These are phyloP conservation scores for Amiota minor DNA, from an alignment of 2,888 invertebrate species.

Conservation along the genomic window DNA sequence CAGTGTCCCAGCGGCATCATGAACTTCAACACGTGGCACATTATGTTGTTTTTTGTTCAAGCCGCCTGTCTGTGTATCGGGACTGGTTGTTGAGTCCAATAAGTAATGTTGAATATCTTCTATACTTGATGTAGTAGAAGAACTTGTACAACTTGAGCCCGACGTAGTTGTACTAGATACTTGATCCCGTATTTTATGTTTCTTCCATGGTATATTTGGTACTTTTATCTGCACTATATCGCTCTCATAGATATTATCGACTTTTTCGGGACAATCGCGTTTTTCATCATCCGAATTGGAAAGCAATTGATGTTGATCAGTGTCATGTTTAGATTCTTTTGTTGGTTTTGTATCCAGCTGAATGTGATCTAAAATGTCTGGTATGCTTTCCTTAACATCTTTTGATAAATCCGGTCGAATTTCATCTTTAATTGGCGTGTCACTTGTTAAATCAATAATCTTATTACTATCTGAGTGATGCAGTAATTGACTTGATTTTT, in stretches of 20 bases:
- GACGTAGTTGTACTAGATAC: constrained; percentile 75
- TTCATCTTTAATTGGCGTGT: constrained; percentile 56
- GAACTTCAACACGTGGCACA: constrained; percentile 83
- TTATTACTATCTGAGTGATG: constrained; percentile 62
- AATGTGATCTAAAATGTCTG: constrained; percentile 71
- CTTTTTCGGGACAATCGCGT: constrained; percentile 69
- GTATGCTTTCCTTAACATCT: constrained; percentile 70
- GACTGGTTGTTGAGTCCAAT: constrained; percentile 73
- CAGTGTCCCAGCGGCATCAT: constrained; percentile 81
- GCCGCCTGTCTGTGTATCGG: constrained; percentile 70
- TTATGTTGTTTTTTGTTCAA: constrained; percentile 53
- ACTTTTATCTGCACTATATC: constrained; percentile 77
- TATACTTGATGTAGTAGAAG: constrained; percentile 74
- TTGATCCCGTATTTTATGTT: constrained; percentile 75
- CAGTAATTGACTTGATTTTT: constrained; percentile 52
- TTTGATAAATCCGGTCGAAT: constrained; percentile 69
- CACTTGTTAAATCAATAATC: constrained; percentile 61
- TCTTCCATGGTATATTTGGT: constrained; percentile 75
- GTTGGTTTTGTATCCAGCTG: constrained; percentile 43
- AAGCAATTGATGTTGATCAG: constrained; percentile 59
- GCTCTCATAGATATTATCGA: constrained; percentile 53
- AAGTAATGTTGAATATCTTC: constrained; percentile 74
- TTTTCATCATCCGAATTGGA: constrained; percentile 67
- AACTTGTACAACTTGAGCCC: constrained; percentile 63
- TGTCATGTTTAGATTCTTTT: constrained; percentile 36